Evolutionary conservation across 1,140 invertebrate genomes (phyloP).

Genomic region (Platorchestia sp.): DNA sequence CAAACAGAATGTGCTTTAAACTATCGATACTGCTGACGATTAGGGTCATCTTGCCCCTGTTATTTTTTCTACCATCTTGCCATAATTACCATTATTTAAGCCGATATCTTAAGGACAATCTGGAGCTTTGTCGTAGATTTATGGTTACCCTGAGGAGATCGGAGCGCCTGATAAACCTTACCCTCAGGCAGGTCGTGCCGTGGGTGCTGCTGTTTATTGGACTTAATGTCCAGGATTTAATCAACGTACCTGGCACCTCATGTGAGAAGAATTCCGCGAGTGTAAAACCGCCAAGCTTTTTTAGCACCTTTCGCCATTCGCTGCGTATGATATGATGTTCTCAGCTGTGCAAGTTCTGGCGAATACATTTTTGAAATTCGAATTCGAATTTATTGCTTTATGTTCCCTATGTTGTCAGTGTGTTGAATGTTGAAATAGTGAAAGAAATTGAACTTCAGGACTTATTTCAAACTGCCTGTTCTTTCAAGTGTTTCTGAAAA

Average conservation of each 20-base stretch:
- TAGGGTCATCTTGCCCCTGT: not conserved
- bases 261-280: not conserved
- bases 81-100: conserved; percentile 6
- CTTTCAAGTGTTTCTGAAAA: not conserved
- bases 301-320: not conserved
- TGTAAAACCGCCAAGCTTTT: not conserved
- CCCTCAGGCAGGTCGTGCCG: not conserved
- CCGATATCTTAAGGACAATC: conserved; percentile 25
- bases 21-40: not conserved
- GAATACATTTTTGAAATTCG: not conserved
- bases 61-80: not conserved
- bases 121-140: not conserved
- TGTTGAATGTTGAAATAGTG: not conserved
- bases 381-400: not conserved
- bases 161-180: not conserved
- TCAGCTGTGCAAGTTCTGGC: not conserved
- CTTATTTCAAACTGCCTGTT: not conserved
- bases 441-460: not conserved
- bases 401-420: not conserved
- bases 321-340: not conserved
- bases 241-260: conserved; percentile 13
- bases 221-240: conserved; percentile 9
- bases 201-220: not conserved
- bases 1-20: not conserved
- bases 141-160: not conserved